phyloP scores from a whole-genome alignment of 2,113 vertebrate genomes.

The Sylvia atricapilla region DNA sequence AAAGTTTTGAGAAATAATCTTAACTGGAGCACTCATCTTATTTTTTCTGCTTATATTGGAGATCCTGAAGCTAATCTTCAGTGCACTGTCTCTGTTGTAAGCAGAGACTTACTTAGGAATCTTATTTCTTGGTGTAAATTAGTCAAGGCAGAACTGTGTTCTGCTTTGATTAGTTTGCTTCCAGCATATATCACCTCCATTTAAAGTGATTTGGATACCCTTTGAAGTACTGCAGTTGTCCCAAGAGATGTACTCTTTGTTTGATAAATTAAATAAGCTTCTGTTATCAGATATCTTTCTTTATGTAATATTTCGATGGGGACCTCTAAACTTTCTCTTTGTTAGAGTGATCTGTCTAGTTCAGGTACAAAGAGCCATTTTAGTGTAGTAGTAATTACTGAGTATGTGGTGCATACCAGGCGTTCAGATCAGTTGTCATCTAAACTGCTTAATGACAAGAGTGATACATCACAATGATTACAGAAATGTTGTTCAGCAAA shows the following conservation, averaged over 20 bases:
- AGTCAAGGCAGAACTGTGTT: background rate
- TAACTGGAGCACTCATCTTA: background rate
- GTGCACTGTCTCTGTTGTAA: background rate
- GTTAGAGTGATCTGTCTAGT: background rate
- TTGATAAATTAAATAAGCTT: background rate
- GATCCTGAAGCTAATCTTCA: background rate
- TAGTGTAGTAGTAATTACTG: background rate
- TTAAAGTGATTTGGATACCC: background rate
- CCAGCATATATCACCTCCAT: background rate
- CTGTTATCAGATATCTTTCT: background rate
- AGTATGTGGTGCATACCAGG: background rate
- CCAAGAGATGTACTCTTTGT: background rate
- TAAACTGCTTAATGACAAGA: background rate
- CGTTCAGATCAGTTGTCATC: background rate
- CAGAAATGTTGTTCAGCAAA: background rate
- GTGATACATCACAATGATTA: background rate
- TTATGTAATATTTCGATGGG: background rate
- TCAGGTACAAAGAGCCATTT: background rate
- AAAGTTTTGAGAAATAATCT: background rate
- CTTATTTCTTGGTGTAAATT: background rate
- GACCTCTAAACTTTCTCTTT: slow-evolving; percentile 1
- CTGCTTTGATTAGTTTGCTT: background rate
- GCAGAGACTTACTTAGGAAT: background rate
- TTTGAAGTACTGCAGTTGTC: background rate
- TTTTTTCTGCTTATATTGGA: background rate